phyloP scores from a whole-genome alignment of 2,113 vertebrate species.

The Austrofundulus limnaeus region DNA sequence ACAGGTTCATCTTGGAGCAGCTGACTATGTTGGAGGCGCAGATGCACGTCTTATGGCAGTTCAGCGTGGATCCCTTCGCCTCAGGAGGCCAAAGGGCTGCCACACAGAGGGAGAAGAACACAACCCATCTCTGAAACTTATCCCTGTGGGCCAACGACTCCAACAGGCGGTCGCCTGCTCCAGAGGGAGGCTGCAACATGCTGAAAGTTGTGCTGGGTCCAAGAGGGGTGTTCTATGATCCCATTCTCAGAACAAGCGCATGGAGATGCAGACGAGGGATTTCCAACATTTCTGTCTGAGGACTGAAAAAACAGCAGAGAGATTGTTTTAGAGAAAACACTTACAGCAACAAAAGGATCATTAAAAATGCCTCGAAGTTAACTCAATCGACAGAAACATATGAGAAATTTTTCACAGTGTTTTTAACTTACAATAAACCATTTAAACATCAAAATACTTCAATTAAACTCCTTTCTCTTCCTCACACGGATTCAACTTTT shows the following conservation, averaged over 20 bases:
- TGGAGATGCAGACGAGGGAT: slow-evolving; percentile 42
- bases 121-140: slow-evolving; percentile 43
- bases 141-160: slow-evolving; percentile 57
- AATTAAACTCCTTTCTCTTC: not conserved
- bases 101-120: slow-evolving; percentile 60
- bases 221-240: slow-evolving; percentile 41
- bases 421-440: too few species aligned
- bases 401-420: too few species aligned
- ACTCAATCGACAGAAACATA: too few species aligned
- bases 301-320: slow-evolving; percentile 47
- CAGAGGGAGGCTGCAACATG: slow-evolving; percentile 63
- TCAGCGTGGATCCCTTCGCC: slow-evolving; percentile 64
- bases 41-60: slow-evolving; percentile 87
- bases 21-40: slow-evolving; percentile 97
- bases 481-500: slow-evolving; percentile 28
- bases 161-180: slow-evolving; percentile 49
- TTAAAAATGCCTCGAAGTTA: too few species aligned
- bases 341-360: too few species aligned
- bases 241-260: slow-evolving; percentile 52
- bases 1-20: slow-evolving; percentile 90
- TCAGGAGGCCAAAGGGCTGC: slow-evolving; percentile 55
- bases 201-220: slow-evolving; percentile 57
- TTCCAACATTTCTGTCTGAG: slow-evolving; percentile 54
- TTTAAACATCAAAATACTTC: too few species aligned
- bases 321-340: not conserved